Base-by-base conservation (phyloP, 2,113 vertebrate species). In the Cebidichthys violaceus region DNA sequence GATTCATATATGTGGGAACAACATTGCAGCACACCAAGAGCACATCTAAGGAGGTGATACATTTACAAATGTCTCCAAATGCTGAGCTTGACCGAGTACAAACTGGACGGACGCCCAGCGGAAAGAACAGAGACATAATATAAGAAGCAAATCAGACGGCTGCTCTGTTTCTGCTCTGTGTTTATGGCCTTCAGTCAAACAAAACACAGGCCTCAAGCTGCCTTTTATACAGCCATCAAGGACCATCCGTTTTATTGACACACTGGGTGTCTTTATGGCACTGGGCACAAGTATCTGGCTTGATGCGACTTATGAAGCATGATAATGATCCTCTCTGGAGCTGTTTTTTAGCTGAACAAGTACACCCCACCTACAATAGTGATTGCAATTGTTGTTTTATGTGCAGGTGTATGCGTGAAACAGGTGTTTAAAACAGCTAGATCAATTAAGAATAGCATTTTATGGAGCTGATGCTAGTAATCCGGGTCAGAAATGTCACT, bases 291-390 rank as follows among this genome's bases (percentile, higher is more conserved):
- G 22, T n/a, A 29, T 31, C 47, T 43, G 50, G 54, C 52, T 18
- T 4, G 14, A 70, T 69, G 4, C 20, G 22, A 18, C 57, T 57
- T 57, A 83, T 83, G 74, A 77, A 52, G 60, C 74, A 72, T 50
- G 74, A 66, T 50, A 47, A 65, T 83, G 55, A 61, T 61, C n/a
- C 13, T 54, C 41, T 59, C 47, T 59, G 29, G 43, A 70, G 45
- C 64, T 27, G 27, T 4, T 20, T 39, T 70, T 41, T 15, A 31
- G 22, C 15, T 27, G 29, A 70, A 52, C 57, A 62, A 43, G 2
- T 33, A 3, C 14, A 27, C 39, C 11, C 17, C 41, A 39, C 7
- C 14, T 10, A 27, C 22, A 33, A 15, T 17, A 14, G 18, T 60
- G 27, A n/a, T 61, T 47, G 43, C 24, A 20, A 6, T 27, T 24